Evolutionary conservation across 2,888 invertebrate genomes (phyloP), one percentile per base, ranked within the genome.

Genomic region (Watsonalla cultraria): DNA sequence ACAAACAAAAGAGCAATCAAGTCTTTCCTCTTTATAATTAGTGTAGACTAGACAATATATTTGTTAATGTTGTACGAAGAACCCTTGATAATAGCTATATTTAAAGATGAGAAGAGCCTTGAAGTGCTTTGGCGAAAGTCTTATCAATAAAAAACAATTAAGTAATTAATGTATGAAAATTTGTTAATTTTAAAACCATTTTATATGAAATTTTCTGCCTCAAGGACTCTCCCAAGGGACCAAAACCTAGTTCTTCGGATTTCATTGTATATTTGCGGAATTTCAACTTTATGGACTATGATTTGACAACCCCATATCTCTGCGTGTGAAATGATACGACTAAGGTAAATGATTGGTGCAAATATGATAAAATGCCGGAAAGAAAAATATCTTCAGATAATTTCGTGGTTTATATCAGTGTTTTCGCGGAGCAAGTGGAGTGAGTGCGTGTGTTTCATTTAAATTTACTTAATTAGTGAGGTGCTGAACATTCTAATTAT

Each of bases 341-440:
- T 58, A 59, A 62, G 59, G 59, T 63, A 53, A 57, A 65, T 61
- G 70, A 82, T 80, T 78, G 70, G 71, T 64, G 72, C 72, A 55
- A 73, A 73, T 75, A 70, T 69, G 77, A 78, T 78, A 76, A 76
- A 66, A 73, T 65, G 56, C 62, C 70, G 70, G 67, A 80, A 82
- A 77, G 72, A 78, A 78, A 76, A 71, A 60, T 55, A 51, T 48
- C 63, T 64, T 59, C 55, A 76, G 77, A 81, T 64, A 62, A 64
- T 58, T 60, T 65, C 68, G 69, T 61, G 62, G 57, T 62, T 57
- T 68, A 42, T 42, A 42, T 66, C 62, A 58, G 64, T 64, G 60
- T 68, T 65, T 57, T 57, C 56, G 45, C 54, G 46, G 24, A 34
- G 51, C 46, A 55, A 55, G 52, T 15, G 47, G 55, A 57, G 51